A percentile compares a stretch with the other conserved stretches of the same genome.
Conservation (phyloP, 2,797 vertebrate genomes). For the Euthynnus affinis region DNA sequence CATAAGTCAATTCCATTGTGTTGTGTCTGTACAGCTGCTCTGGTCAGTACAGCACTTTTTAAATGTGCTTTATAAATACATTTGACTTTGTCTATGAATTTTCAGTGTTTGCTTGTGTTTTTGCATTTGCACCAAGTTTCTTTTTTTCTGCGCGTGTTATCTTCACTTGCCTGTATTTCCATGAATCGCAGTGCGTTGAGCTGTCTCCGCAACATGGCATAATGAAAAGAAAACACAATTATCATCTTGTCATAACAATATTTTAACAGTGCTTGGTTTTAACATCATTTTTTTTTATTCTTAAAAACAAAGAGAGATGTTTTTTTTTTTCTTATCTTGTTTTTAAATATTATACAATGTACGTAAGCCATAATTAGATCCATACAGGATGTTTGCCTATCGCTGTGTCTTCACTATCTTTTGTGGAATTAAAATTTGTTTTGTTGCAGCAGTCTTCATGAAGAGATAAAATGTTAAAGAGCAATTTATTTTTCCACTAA, state of each 20-base stretch:
- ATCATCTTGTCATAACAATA: neutral
- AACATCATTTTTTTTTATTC: conserved; percentile 2
- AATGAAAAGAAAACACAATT: neutral
- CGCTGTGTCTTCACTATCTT: conserved; percentile 15
- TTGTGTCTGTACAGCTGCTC: too few relatives aligned
- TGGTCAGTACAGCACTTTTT: too few relatives aligned
- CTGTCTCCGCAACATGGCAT: neutral
- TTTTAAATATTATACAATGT: neutral
- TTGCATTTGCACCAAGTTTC: too few relatives aligned
- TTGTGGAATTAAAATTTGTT: neutral
- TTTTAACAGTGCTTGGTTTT: neutral
- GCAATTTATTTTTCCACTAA: conserved; percentile 10
- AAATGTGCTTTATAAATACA: too few relatives aligned
- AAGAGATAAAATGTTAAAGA: conserved; percentile 34
- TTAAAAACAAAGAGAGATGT: neutral
- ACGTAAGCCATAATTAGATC: conserved; percentile 3
- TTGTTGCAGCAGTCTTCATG: conserved; percentile 7
- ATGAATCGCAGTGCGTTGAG: too few relatives aligned
- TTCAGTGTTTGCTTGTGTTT: too few relatives aligned
- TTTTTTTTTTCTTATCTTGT: neutral
- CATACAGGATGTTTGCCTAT: neutral
- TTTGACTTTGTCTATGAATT: too few relatives aligned
- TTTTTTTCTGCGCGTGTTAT: too few relatives aligned
- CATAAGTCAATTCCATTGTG: too few relatives aligned
- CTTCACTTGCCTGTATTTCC: too few relatives aligned